Conservation (phyloP, 2,113 vertebrate genomes). For the Opisthocomus hoazin region DNA sequence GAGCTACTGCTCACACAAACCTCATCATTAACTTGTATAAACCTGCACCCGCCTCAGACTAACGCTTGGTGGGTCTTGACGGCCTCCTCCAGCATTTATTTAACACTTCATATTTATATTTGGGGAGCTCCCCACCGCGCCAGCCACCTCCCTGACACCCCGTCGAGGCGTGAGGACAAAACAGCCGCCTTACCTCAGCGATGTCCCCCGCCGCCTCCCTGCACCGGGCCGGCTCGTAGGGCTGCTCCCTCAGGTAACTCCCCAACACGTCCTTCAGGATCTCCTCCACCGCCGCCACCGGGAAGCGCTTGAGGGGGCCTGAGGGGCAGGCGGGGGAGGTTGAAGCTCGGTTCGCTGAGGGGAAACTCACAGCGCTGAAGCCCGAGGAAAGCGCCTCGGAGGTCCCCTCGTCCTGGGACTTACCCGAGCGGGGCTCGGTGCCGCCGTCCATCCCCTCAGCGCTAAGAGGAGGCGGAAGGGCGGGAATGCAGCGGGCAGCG, state of each 20-base stretch:
- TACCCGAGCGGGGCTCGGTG: background rate
- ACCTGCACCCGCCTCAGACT: accelerated
- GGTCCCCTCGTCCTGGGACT: background rate
- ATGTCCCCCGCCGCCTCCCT: slow-evolving; percentile 82
- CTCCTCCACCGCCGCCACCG: slow-evolving; percentile 67
- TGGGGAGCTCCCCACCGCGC: accelerated
- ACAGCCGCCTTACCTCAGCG: slow-evolving; percentile 74
- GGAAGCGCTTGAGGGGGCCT: slow-evolving; percentile 79
- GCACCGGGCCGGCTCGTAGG: slow-evolving; percentile 82
- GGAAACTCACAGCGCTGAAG: background rate
- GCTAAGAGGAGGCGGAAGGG: background rate
- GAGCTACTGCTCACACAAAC: background rate
- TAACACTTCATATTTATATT: accelerated
- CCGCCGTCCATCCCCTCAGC: background rate
- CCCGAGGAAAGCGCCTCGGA: background rate
- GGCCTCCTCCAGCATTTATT: background rate
- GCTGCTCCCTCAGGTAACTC: slow-evolving; percentile 77
- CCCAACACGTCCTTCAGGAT: slow-evolving; percentile 86
- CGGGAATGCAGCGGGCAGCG: background rate
- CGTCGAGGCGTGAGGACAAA: accelerated
- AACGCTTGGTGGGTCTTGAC: accelerated
- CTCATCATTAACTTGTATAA: accelerated
- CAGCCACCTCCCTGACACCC: background rate
- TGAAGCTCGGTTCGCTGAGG: background rate
- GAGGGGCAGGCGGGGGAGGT: background rate